Conservation (phyloP, 2,113 vertebrate genomes). For the Harpagus bidentatus region DNA sequence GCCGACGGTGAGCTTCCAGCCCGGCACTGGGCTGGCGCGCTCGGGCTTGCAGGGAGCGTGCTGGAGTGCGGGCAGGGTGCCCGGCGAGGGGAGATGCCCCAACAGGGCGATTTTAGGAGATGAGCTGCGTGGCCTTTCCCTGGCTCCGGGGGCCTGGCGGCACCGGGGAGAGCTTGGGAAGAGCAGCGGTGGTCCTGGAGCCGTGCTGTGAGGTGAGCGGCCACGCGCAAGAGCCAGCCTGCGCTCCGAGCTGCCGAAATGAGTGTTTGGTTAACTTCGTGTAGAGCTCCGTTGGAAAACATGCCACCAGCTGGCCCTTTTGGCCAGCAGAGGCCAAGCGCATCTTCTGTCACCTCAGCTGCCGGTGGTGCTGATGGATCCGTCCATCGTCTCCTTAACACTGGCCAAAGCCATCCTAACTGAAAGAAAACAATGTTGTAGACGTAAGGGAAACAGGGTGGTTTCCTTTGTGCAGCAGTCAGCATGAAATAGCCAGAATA, state of each 20-base stretch:
- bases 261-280: neutral
- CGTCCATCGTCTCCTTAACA: accelerated
- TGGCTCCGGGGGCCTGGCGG: accelerated
- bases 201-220: accelerated
- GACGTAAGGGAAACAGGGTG: neutral
- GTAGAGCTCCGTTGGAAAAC: neutral
- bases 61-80: neutral
- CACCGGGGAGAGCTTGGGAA: neutral
- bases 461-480: neutral
- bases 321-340: neutral
- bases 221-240: accelerated
- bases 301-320: neutral
- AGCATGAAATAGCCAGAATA: neutral
- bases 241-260: neutral
- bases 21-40: accelerated
- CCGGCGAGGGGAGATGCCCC: no score
- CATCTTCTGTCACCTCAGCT: neutral
- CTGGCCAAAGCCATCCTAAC: neutral
- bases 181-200: accelerated
- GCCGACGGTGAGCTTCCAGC: neutral
- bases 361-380: neutral
- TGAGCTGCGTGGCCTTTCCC: neutral
- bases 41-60: accelerated
- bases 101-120: neutral
- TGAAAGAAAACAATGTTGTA: neutral